Conservation (phyloP, 1,140 invertebrate species). For the Zaprionus africanus region DNA sequence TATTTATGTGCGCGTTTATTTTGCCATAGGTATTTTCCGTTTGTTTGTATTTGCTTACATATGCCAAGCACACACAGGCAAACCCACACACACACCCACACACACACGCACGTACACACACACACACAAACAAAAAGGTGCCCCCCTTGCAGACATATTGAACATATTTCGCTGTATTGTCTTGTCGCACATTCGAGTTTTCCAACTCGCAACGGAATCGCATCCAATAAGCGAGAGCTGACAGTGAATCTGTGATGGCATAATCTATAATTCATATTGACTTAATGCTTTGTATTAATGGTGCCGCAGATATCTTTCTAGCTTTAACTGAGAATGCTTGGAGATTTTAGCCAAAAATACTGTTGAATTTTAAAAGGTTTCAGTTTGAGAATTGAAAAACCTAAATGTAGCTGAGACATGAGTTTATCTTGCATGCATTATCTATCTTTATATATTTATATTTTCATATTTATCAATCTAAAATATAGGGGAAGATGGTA, state of each 20-base stretch:
- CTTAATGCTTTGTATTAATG: conserved; percentile 6
- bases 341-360: neutral
- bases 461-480: neutral
- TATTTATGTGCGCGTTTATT: conserved; percentile 59
- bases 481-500: neutral
- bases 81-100: neutral
- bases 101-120: conserved; percentile 2
- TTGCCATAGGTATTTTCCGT: conserved; percentile 49
- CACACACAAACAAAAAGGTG: conserved; percentile 17
- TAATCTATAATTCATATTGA: conserved; percentile 8
- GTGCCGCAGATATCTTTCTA: neutral
- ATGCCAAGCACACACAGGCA: conserved; percentile 37
- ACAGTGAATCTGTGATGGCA: neutral
- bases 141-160: conserved; percentile 19
- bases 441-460: neutral
- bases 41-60: conserved; percentile 57
- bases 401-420: no score
- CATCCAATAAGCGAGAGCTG: conserved; percentile 4
- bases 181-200: conserved; percentile 31
- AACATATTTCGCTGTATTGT: conserved; percentile 48
- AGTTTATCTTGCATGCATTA: neutral
- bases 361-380: neutral
- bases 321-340: neutral
- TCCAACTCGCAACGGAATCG: conserved; percentile 25
- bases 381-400: neutral